These are phyloP conservation scores for Lithophane leautieri DNA, from an alignment of 2,888 invertebrate genomes.

Conservation along the genomic window DNA sequence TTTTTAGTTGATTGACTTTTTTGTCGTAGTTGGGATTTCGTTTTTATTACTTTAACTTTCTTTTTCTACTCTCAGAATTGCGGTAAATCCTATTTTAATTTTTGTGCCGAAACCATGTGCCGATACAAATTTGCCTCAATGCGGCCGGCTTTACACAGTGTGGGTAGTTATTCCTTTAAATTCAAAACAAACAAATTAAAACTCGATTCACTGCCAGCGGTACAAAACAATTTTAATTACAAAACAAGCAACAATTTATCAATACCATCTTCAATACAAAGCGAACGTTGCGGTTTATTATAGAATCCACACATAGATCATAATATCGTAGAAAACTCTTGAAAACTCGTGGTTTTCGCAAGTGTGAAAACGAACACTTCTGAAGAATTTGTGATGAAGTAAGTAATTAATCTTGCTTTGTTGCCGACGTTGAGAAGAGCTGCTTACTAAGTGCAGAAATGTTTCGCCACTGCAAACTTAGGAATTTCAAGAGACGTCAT, in stretches of 20 bases:
- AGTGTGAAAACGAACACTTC: slow-evolving; percentile 59
- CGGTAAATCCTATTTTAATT: background rate
- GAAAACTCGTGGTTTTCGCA: slow-evolving; percentile 35
- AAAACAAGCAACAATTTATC: slow-evolving; percentile 37
- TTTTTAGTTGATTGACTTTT: no score
- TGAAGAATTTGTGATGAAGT: slow-evolving; percentile 60
- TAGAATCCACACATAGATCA: slow-evolving; percentile 39
- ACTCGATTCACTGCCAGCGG: slow-evolving; percentile 20
- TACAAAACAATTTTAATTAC: slow-evolving; percentile 51
- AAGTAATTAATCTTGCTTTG: slow-evolving; percentile 68
- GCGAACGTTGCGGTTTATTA: slow-evolving; percentile 27
- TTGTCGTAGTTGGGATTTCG: no score
- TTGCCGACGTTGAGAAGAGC: slow-evolving; percentile 58
- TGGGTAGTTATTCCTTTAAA: slow-evolving; percentile 14
- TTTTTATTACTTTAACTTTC: no score
- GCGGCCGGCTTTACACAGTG: background rate
- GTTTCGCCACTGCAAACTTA: slow-evolving; percentile 57
- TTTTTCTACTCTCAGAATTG: no score
- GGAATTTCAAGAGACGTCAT: slow-evolving; percentile 53
- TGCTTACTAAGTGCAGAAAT: slow-evolving; percentile 54
- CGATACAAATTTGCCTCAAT: background rate
- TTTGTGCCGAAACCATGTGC: background rate
- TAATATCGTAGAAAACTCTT: slow-evolving; percentile 42
- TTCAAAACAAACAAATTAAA: slow-evolving; percentile 50
- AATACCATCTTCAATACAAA: slow-evolving; percentile 43